A percentile compares a stretch with the other conserved stretches of the same genome.
These are phyloP conservation scores for Dryadula phaetusa DNA, from an alignment of 2,888 invertebrate genomes.

Conservation along the genomic window DNA sequence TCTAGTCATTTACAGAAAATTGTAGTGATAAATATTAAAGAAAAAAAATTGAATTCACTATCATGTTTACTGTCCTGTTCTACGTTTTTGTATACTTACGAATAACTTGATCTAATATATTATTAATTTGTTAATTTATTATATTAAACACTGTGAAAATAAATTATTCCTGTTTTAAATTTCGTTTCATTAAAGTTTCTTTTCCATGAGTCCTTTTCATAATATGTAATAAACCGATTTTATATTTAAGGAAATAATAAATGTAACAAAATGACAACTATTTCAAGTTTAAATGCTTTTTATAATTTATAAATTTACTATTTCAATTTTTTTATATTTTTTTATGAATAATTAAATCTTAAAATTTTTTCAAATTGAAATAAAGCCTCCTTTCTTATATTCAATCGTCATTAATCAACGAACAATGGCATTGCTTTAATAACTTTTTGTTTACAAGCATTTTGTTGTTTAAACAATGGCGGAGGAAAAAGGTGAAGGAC, in stretches of 20 bases:
- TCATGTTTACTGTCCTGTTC: slow-evolving; percentile 23
- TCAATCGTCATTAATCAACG: slow-evolving; percentile 25
- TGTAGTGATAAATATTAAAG: slow-evolving; percentile 14
- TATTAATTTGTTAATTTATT: slow-evolving; percentile 54
- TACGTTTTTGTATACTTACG: slow-evolving; percentile 17
- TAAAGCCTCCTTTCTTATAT: slow-evolving; percentile 9
- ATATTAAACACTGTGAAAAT: slow-evolving; percentile 50
- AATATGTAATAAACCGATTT: too few relatives aligned
- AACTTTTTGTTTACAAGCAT: slow-evolving; percentile 22
- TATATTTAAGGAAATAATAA: too few relatives aligned
- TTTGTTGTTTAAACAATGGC: slow-evolving; percentile 45
- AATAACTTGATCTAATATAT: slow-evolving; percentile 46
- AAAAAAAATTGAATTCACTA: neutral
- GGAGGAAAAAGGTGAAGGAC: slow-evolving; percentile 67
- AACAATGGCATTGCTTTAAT: slow-evolving; percentile 28
- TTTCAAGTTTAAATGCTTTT: neutral
- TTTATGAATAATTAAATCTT: too few relatives aligned
- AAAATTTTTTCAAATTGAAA: neutral
- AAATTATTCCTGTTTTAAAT: slow-evolving; percentile 56
- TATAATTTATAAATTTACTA: neutral
- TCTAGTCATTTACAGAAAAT: slow-evolving; percentile 37
- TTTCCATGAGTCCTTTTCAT: neutral
- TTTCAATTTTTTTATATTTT: too few relatives aligned
- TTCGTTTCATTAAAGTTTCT: slow-evolving; percentile 16
- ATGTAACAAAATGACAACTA: too few relatives aligned